Percentiles rank a stretch among this genome's conserved stretches.
These are phyloP conservation scores for Siphamia tubifer DNA, from an alignment of 2,113 vertebrate genomes.

Conservation along the genomic window DNA sequence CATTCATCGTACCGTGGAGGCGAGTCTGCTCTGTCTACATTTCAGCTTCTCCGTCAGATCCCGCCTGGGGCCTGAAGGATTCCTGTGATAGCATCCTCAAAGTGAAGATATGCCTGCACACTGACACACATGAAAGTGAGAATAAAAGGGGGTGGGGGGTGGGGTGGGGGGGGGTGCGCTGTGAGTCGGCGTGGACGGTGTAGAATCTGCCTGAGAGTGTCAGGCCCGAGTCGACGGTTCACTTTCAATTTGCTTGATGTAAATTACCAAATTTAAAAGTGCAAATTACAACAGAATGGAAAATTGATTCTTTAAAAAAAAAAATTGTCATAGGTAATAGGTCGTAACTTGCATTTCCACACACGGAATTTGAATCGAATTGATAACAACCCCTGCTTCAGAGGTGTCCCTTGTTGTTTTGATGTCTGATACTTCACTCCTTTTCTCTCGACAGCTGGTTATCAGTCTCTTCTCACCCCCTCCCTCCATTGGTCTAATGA, in stretches of 20 bases:
- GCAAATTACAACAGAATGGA: neutral
- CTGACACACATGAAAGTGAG: slow-evolving; percentile 34
- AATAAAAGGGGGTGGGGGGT: too few relatives aligned
- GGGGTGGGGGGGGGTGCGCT: too few relatives aligned
- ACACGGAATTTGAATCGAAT: neutral
- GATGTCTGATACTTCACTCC: neutral
- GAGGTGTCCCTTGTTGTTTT: neutral
- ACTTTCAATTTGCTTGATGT: slow-evolving; percentile 10
- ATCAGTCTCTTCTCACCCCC: slow-evolving; percentile 8
- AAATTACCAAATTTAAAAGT: neutral
- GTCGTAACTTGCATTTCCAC: neutral
- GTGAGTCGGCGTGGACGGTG: neutral
- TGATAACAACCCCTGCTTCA: neutral
- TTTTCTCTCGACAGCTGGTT: slow-evolving; percentile 6
- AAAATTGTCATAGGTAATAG: neutral
- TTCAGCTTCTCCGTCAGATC: slow-evolving; percentile 46
- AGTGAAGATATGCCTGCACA: slow-evolving; percentile 37
- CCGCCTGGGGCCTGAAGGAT: slow-evolving; percentile 40
- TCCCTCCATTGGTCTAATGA: slow-evolving; percentile 4
- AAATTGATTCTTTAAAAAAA: neutral
- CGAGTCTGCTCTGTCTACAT: slow-evolving; percentile 26
- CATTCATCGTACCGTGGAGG: slow-evolving; percentile 11
- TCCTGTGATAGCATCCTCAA: slow-evolving; percentile 43
- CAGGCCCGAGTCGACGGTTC: neutral
- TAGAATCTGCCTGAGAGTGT: neutral